Evolutionary conservation across 2,797 vertebrate species (phyloP), one percentile per base, ranked within the genome.

Genomic region (Prunella strophiata): DNA sequence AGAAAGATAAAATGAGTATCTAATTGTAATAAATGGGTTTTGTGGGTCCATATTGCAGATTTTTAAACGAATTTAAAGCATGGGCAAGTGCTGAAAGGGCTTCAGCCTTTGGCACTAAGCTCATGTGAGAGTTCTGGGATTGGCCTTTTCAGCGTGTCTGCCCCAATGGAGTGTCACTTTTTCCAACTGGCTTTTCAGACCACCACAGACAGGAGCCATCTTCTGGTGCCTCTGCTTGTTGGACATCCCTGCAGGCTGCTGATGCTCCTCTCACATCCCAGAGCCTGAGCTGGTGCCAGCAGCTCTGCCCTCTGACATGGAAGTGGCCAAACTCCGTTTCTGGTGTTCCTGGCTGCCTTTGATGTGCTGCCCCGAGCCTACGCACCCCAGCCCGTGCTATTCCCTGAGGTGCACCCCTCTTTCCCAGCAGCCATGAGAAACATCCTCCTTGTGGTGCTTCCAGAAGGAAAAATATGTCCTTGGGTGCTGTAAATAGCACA

Each of bases 401-500:
- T 96, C 94, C 94, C 95, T 0, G 0, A 59, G 85, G 94, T 51
- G 29, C 66, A 83, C 76, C 90, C 70, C 72, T 63, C 65, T 93
- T 94, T 90, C 96, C 83, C 89, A 85, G 27, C 87, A 95, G 94
- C 96, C 96, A 93, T 97, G 96, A 96, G 96, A 97, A 97, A 97
- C 65, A 83, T 96, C 89, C 95, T 97, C 73, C 92, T 94, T 94
- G 96, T 1, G 67, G 81, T 77, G 93, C 91, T 97, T 97, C 92
- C 22, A 11, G 76, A 89, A 74, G 75, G 89, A 51, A 90, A 95
- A 95, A 59, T 85, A 58, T 94, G 93, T 93, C 87, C 84, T 92
- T 86, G 82, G 89, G 65, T 74, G 92, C 96, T 94, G 93, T 91
- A 97, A 98, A 97, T 97, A 98, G 95, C 89, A 0, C 89, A 95